Evolutionary conservation across 2,797 vertebrate species (phyloP), one percentile per base, ranked within the genome.

Genomic region (Periparus ater): DNA sequence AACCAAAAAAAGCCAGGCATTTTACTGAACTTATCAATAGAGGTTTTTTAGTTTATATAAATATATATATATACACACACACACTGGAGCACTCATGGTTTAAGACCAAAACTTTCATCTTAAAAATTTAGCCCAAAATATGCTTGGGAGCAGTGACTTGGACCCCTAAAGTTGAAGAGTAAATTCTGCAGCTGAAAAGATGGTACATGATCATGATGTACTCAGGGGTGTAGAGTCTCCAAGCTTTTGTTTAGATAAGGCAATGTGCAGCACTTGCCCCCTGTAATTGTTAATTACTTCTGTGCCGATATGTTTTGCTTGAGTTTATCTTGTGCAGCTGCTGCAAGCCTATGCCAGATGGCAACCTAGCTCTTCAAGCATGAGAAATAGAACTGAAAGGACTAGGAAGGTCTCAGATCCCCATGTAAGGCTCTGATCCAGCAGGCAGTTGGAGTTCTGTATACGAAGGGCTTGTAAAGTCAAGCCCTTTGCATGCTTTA

Each of bases 281-380:
- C 20, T 93, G 61, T 87, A 57, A 89, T 38, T 85, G 61, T 77
- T 91, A 83, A 77, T 88, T 61, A 67, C 48, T 75, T 55, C 30
- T 62, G 12, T 81, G 76, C 48, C 10, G 7, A 17, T 63, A 47
- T 50, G 40, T 89, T 85, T 91, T 89, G 51, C 66, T 84, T 0
- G 2, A 82, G 44, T 75, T 91, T 91, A 68, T 94, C 70, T 72
- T 19, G 15, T 17, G 53, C 92, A 97, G 92, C 84, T 95, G 90
- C 89, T 93, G 76, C 48, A 44, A 84, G 79, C 51, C 38, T 2
- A 2, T 94, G 93, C 82, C 95, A 95, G 91, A 88, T 86, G 87
- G 91, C 62, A 92, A 88, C 34, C 45, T 70, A 62, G 23, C 91
- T 94, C 73, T 91, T 86, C 48, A 71, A 71, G 61, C 38, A 18